Evolutionary conservation across 53 echinoderm and acorn worm species (phyloP).

Genomic region (Luidia sarsii): DNA sequence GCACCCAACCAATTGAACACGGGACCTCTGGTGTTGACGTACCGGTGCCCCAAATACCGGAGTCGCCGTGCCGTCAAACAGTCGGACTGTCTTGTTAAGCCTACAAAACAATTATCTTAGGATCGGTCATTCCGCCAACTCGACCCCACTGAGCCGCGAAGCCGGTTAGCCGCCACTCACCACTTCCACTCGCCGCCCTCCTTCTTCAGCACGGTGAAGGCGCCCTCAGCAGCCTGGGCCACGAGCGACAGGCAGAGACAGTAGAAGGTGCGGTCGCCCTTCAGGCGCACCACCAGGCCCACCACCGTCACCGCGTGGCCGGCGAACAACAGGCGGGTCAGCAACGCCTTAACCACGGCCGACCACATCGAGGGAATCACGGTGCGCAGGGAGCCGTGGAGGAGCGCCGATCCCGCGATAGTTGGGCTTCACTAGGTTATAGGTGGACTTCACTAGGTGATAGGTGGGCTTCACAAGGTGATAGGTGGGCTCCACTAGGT

Average conservation of each 20-base stretch:
- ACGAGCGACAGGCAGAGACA: slow-evolving; percentile 54
- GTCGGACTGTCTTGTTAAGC: neutral
- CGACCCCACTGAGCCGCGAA: neutral
- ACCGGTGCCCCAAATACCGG: no score
- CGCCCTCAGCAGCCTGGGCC: slow-evolving; percentile 58
- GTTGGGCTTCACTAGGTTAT: no score
- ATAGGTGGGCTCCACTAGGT: no score
- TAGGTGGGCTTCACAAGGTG: no score
- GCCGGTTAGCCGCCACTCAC: slow-evolving; percentile 63
- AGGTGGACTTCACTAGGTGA: no score
- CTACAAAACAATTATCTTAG: neutral
- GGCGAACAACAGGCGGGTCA: slow-evolving; percentile 73
- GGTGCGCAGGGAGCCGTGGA: no score
- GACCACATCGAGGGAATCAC: no score
- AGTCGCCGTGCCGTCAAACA: no score
- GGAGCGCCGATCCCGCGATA: no score
- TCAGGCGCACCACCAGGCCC: slow-evolving; percentile 48
- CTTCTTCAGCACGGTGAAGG: slow-evolving; percentile 76
- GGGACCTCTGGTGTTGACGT: no score
- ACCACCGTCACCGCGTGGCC: slow-evolving; percentile 69
- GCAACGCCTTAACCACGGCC: slow-evolving; percentile 62
- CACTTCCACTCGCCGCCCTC: slow-evolving; percentile 95
- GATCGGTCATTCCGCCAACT: neutral
- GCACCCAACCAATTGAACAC: no score
- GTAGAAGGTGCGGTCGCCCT: slow-evolving; percentile 35